Base-by-base conservation (phyloP, 37 sponge, comb jelly and placozoan genomes). In the Ephydatia muelleri region DNA sequence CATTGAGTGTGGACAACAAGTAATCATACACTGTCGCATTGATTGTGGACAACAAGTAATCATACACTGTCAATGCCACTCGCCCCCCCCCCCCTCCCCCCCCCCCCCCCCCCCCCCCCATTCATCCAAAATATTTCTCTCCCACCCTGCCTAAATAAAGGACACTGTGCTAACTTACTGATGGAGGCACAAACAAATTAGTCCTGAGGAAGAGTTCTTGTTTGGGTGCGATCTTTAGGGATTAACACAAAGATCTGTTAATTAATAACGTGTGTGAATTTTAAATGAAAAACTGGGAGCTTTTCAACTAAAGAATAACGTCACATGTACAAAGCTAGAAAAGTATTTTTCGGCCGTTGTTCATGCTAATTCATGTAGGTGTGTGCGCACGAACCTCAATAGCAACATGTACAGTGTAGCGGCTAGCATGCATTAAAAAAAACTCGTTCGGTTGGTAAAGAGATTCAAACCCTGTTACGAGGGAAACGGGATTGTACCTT, bases 141-240 rank as follows among this genome's bases (percentile, higher is more conserved):
- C 47, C 47, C 47, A 43, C 8, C 47, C 47, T 8, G 4, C 47
- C 47, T 8, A 8, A 11, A 43, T 8, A 4, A 43, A 4, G 6
- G 8, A 4, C 4, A 4, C 47, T 43, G 8, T 43, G 6, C 47
- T 43, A 57, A 57, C 57, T 57, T 21, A 91, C 91, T 77, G 82
- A 13, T 65, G 91, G 91, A 26, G 91, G 92, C 9, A 74, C 49
- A 73, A 91, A 91, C 28, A 80, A 25, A 13, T 39, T 64, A 4
- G 67, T 35, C 64, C 78, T 80, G 3, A 91, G 80, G 4, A 72
- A 37, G 3, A 39, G 21, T 75, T 91, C 92, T 79, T 91, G 92
- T 48, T 64, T 77, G 6, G 68, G 14, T 16, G 84, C 67, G 8
- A 91, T 88, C 92, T 91, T 43, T 48, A 67, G 1, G 25, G 40